Percentiles rank a stretch among this genome's conserved stretches.
Conservation (phyloP, 2,113 vertebrate genomes). For the Brachypteracias leptosomus region DNA sequence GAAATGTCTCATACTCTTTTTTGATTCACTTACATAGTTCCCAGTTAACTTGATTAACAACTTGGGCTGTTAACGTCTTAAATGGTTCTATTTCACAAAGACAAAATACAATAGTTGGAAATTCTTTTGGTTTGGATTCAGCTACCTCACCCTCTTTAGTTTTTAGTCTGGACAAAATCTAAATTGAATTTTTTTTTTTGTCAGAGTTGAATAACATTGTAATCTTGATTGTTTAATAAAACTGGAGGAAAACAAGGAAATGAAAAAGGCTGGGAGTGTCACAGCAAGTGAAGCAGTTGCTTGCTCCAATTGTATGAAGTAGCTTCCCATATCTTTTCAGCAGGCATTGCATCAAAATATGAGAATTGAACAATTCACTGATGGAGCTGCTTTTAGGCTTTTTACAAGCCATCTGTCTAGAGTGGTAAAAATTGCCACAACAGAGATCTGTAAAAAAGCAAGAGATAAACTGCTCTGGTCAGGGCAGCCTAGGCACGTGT, state of each 20-base stretch:
- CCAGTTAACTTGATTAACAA: conserved; percentile 68
- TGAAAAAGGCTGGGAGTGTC: not conserved
- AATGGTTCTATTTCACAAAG: conserved; percentile 49
- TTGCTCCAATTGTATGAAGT: not conserved
- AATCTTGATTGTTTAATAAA: not conserved
- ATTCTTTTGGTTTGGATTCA: conserved; percentile 47
- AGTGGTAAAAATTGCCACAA: not conserved
- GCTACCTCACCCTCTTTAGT: not conserved
- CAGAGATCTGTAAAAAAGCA: not conserved
- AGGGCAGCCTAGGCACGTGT: not conserved
- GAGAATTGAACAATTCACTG: not conserved
- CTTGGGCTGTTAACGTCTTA: conserved; percentile 33
- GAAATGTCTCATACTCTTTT: conserved; percentile 48
- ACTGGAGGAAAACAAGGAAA: not conserved
- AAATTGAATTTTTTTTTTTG: not conserved
- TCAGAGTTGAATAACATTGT: not conserved
- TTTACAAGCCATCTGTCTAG: not conserved
- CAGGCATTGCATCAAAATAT: not conserved
- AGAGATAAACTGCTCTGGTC: not conserved
- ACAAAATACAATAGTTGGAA: conserved; percentile 6
- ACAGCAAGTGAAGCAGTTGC: not conserved
- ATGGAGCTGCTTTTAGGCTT: not conserved
- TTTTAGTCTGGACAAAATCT: conserved; percentile 25
- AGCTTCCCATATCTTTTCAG: not conserved
- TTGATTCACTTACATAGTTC: conserved; percentile 56